Evolutionary conservation across 2,888 invertebrate species (phyloP), one percentile per base, ranked within the genome.

Genomic region (Troides oblongomaculatus): DNA sequence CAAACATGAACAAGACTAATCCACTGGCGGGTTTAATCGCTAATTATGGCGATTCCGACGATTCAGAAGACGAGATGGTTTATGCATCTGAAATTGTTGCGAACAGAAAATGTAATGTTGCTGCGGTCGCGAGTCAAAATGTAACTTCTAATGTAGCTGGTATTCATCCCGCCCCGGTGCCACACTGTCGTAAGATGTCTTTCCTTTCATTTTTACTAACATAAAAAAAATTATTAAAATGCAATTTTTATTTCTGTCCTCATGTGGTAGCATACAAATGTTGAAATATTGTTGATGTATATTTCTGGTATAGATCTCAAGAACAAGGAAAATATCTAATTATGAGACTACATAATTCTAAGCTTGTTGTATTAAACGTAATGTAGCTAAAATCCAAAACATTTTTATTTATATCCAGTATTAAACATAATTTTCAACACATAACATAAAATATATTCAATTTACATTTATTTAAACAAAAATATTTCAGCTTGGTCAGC

Each of bases 401-500:
- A 39, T 39, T 39, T 39, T 39, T 2, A 8, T 39, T 39, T 39
- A 10, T 10, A 8, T 39, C 10, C 17, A 53, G 53, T 17, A 17
- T 53, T n/a, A 14, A 17, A 23, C 17, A 65, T 21, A 50, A 23
- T 14, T 62, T 60, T 43, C 63, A 36, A 46, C 62, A 70, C 23
- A 6, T 21, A 21, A 46, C 50, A 30, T 25, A 61, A 43, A 18
- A 59, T 5, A 14, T 43, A 30, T 3, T 30, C 30, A 30, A 30
- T 30, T 30, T 30, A 30, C 23, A 23, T 58, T 58, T 58, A 23
- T 39, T 10, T 39, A 10, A 10, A 39, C 39, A 39, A 39, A 39
- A 39, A 10, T 10, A 7, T 39, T 79, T 2, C 83, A 93, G 94
- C 92, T 1, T 94, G 94, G 94, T 94, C 94, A 66, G 93, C 94